Base-by-base conservation (phyloP, 2,113 vertebrate species). In the Osmerus mordax region DNA sequence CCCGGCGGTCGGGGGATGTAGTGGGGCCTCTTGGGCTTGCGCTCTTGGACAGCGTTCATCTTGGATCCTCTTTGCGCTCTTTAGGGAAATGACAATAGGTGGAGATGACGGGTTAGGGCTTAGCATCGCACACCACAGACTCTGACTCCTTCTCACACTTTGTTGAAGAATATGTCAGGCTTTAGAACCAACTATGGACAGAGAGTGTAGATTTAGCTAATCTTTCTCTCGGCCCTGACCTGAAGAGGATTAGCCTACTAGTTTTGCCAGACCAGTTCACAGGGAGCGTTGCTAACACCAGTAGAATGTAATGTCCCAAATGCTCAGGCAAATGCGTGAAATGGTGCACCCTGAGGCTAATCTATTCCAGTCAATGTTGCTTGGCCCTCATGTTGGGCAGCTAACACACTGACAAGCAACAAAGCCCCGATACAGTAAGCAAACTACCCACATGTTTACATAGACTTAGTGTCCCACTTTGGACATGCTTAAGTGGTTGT, bases 11-110 rank as follows among this genome's bases (percentile, higher is more conserved):
- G 87, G 2, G 97, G 97, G 80, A 98, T 98, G 78, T 99, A 99
- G 72, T 99, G 97, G 2, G 97, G 97, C 86, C 97, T 96, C 85
- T 99, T 99, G 16, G 97, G 97, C 78, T 98, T 99, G 55, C 97
- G 94, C 67, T 96, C 95, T 79, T 95, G 94, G 68, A 87, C 84
- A 15, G 91, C 91, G 23, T 94, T 96, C 97, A 98, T 97, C 23
- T 82, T 82, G 32, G 36, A 19, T 58, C 6, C 59, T 68, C 23
- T 47, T 23, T 62, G 62, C 9, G 12, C 29, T 47, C 9, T 36
- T 74, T 80, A 9, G 72, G 85, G 76, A 64, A 83, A 81, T 13
- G 70, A 69, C 3, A 55, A 1, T 7, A 36, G 23, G 23, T 52
- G 3, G 13, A 60, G n/a, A 72, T 21, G 18, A 4, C 25, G 78